Base-by-base conservation (phyloP, 2,797 vertebrate species). In the Babyrousa celebensis region DNA sequence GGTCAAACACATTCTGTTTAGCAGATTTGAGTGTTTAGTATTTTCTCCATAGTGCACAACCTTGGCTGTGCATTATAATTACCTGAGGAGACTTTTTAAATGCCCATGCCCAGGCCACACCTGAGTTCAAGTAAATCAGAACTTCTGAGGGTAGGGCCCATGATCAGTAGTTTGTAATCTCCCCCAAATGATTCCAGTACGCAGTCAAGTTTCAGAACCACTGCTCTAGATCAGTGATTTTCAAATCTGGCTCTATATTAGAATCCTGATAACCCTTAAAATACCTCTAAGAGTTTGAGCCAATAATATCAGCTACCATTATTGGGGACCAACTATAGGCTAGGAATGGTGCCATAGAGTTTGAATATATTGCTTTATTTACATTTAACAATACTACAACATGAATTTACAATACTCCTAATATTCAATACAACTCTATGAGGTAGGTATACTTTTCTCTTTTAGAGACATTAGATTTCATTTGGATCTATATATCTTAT, bases 141-240 rank as follows among this genome's bases (percentile, higher is more conserved):
- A 48, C 91, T 70, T 86, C 40, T 70, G 32, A 43, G 4, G 20
- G 3, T 63, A 21, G 32, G 17, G n/a, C 6, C 20, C n/a, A 70
- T 74, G n/a, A 90, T 60, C 77, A 77, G 27, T 75, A 91, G 27
- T 86, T 86, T 75, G 23, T 54, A 93, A 85, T 15, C 16, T 85
- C 29, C 2, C 20, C 18, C 36, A 72, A 52, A 43, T 84, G 43
- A 90, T 62, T 85, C 11, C 18, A 90, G 78, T 62, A 62, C 40
- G 27, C 11, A 62, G n/a, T 20, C 40, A 54, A 25, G 6, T 70
- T 77, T 85, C 18, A 89, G 40, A 52, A 78, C 23, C 5, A 23
- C 23, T 62, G 18, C n/a, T 70, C 14, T 72, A 89, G 25, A 60
- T 40, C 20, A 83, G 74, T 56, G 56, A 25, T 86, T 86, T 10